Conservation (phyloP, 2,113 vertebrate genomes). For the Rafetus swinhoei region DNA sequence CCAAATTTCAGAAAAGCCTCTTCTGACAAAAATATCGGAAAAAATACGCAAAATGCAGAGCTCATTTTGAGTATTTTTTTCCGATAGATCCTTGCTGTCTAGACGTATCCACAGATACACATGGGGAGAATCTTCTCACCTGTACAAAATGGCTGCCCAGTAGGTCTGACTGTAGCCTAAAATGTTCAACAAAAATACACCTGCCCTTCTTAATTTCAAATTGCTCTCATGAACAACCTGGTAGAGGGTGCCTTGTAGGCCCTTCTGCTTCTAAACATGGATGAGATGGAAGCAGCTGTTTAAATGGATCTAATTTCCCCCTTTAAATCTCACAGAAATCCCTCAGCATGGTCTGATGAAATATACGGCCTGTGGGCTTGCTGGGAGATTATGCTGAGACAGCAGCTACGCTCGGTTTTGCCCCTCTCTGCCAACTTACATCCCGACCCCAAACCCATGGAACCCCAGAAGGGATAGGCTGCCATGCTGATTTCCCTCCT, state of each 20-base stretch:
- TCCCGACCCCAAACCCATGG: not conserved
- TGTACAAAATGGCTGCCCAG: conserved; percentile 45
- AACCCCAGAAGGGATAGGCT: not conserved
- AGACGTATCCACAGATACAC: not conserved
- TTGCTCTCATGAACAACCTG: not conserved
- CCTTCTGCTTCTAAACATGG: not conserved
- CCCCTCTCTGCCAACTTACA: not conserved
- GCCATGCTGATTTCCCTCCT: not conserved
- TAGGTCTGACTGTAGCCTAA: conserved; percentile 47
- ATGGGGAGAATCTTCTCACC: not conserved
- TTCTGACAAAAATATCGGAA: too few species aligned
- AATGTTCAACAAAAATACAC: conserved; percentile 49
- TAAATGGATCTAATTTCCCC: not conserved
- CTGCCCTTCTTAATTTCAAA: not conserved
- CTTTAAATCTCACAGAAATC: not conserved
- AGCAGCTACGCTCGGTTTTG: not conserved
- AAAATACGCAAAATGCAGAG: too few species aligned
- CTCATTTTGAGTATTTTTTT: too few species aligned
- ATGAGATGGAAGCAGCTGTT: not conserved
- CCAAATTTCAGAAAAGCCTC: too few species aligned
- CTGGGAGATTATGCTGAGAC: not conserved
- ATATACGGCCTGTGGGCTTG: not conserved
- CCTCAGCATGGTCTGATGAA: not conserved
- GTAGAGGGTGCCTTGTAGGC: not conserved
- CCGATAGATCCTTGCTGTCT: too few species aligned